Base-by-base conservation (phyloP, 1,140 invertebrate genomes). In the Olivierus martensii region DNA sequence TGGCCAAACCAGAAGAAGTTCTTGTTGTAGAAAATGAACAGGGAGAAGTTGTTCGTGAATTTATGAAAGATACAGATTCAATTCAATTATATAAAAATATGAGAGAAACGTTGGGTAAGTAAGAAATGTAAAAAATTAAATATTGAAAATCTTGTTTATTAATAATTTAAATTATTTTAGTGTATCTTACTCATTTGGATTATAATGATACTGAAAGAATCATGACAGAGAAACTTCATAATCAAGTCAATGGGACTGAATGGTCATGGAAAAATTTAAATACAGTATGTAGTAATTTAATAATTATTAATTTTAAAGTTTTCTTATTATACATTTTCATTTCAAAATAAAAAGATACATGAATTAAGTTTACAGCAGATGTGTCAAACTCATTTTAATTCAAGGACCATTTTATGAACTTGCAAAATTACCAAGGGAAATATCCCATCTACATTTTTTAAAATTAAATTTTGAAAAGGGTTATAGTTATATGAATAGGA, bases 231-330 rank as follows among this genome's bases (percentile, higher is more conserved):
- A 99, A 99, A 67, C 72, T 99, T 14, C 87, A 94, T 60, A 95
- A 96, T 70, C 96, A 99, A 79, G 95, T 99, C 0, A 97, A 97
- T 73, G 95, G 94, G 12, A 80, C 79, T 15, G 96, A 99, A 72
- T 99, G 95, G 92, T 98, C 94, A 9, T 99, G 96, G 96, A 98
- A 98, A 72, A 99, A 99, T 75, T 75, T 99, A 10, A 99, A 99
- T 66, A 97, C 93, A 15, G 79, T 83, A 69, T 70, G 67, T 67
- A 28, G 9, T 28, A 28, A 28, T 28, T 28, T 28, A 28, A 28
- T 28, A 4, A 28, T 28, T n/a, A n/a, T n/a, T n/a, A 28, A 28
- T 28, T 28, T 28, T 1, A 28, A 28, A 28, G 4, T 28, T 0
- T 28, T 28, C 9, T 28, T 28, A 28, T 28, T 28, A 28, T 28